Evolutionary conservation across 1,140 invertebrate genomes (phyloP).

Genomic region (Dysdera silvatica): DNA sequence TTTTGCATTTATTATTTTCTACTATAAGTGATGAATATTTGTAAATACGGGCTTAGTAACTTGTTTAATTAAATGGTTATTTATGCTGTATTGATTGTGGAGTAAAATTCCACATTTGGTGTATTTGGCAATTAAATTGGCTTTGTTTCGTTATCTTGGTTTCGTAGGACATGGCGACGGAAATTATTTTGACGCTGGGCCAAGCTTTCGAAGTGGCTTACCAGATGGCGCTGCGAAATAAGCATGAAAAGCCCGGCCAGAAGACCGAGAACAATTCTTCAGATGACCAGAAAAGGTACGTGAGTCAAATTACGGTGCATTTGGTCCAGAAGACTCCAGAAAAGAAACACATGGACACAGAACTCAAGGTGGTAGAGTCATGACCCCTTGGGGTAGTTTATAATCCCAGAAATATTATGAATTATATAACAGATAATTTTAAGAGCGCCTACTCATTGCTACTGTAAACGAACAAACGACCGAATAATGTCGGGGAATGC

Average conservation of each 20-base stretch:
- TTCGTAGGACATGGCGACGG: slow-evolving; percentile 93
- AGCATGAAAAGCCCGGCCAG: slow-evolving; percentile 10
- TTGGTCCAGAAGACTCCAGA: slow-evolving; percentile 30
- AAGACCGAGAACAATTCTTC: slow-evolving; percentile 24
- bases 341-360: slow-evolving; percentile 26
- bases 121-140: too few relatives aligned
- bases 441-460: background rate
- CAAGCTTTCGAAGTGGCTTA: slow-evolving; percentile 97
- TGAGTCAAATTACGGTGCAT: slow-evolving; percentile 31
- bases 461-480: too few relatives aligned
- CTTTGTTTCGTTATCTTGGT: too few relatives aligned
- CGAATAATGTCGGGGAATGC: too few relatives aligned
- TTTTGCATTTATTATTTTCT: too few relatives aligned
- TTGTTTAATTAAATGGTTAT: too few relatives aligned
- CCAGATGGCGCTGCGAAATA: slow-evolving; percentile 76
- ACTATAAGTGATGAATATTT: too few relatives aligned
- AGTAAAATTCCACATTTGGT: too few relatives aligned
- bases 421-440: background rate
- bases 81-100: too few relatives aligned
- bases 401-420: background rate
- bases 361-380: slow-evolving; percentile 23
- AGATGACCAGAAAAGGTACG: slow-evolving; percentile 29
- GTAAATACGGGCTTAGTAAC: too few relatives aligned
- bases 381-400: background rate
- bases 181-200: slow-evolving; percentile 89